phyloP scores from a whole-genome alignment of 2,888 invertebrate genomes.

The Phengaris alcon region DNA sequence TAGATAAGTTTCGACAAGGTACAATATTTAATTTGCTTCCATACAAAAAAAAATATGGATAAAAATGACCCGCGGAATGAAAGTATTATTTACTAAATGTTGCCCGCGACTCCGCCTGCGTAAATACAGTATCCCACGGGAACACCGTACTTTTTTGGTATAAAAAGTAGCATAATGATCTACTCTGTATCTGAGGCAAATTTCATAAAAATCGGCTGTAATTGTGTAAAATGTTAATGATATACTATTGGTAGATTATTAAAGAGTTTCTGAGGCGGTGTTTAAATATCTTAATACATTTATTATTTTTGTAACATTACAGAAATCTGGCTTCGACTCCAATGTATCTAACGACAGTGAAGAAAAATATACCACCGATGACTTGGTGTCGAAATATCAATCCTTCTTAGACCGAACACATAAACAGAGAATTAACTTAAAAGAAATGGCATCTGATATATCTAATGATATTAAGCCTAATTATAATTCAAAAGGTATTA shows the following conservation, averaged over 20 bases:
- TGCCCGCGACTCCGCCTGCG: no score
- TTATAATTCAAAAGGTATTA: constrained; percentile 31
- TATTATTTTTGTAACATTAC: constrained; percentile 35
- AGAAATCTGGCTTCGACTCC: constrained; percentile 54
- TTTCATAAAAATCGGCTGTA: no score
- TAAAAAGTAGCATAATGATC: no score
- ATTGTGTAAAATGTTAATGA: no score
- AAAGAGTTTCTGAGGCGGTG: neutral
- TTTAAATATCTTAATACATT: neutral
- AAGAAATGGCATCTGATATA: constrained; percentile 40
- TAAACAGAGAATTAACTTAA: constrained; percentile 56
- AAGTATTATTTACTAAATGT: no score
- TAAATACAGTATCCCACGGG: no score
- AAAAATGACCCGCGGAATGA: no score
- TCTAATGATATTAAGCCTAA: constrained; percentile 38
- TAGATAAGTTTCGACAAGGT: no score
- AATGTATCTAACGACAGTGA: constrained; percentile 55
- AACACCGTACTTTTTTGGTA: no score
- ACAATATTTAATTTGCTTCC: no score
- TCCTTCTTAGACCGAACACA: constrained; percentile 66
- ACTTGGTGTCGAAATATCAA: constrained; percentile 66
- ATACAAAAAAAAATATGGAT: no score
- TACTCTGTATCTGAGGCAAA: no score
- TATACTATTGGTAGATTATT: neutral
- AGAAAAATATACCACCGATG: constrained; percentile 63